These are phyloP conservation scores for Cotesia congregata DNA, from an alignment of 2,888 invertebrate species.

Conservation along the genomic window DNA sequence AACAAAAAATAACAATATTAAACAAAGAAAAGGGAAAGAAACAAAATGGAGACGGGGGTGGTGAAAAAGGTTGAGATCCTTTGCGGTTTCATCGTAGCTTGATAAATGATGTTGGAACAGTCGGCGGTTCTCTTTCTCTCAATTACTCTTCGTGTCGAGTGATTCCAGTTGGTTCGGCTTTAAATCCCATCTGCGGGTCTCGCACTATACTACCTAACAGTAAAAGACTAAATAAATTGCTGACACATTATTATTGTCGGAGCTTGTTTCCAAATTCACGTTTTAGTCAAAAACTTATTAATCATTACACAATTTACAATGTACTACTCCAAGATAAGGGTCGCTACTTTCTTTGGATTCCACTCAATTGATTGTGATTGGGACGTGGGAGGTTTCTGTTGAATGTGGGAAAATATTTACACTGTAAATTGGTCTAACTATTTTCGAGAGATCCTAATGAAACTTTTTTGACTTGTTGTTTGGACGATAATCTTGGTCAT, in stretches of 20 bases:
- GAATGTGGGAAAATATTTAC: too few species aligned
- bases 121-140: conserved; percentile 33
- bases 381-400: too few species aligned
- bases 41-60: background rate
- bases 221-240: conserved; percentile 1
- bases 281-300: background rate
- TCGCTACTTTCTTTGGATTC: too few species aligned
- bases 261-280: background rate
- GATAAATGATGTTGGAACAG: conserved; percentile 32
- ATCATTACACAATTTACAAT: background rate
- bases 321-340: too few species aligned
- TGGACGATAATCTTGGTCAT: too few species aligned
- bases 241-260: background rate
- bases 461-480: too few species aligned
- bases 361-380: too few species aligned
- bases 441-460: too few species aligned
- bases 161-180: conserved; percentile 16
- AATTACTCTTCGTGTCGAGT: conserved; percentile 24
- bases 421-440: too few species aligned
- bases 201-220: background rate
- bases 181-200: conserved; percentile 5
- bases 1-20: conserved; percentile 4
- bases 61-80: background rate
- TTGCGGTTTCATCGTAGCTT: conserved; percentile 13
- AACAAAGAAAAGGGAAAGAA: conserved; percentile 21